Evolutionary conservation across 2,113 vertebrate species (phyloP).

Genomic region (Arothron firmamentum): DNA sequence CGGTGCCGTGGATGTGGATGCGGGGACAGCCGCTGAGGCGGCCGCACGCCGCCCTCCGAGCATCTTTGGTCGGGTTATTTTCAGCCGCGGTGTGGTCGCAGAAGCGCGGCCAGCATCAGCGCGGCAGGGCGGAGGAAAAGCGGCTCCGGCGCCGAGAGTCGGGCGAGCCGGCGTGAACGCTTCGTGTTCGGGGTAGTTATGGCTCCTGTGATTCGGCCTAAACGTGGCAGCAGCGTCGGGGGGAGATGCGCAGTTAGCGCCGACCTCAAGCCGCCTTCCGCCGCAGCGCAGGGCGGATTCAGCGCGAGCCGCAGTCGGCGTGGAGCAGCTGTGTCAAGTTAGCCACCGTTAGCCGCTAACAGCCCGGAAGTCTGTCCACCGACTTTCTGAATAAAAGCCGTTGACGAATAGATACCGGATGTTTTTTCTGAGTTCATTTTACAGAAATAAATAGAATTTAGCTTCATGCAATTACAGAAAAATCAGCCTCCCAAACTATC

Average conservation of each 20-base stretch:
- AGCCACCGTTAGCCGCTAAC: fast-evolving
- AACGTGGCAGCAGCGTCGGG: no score
- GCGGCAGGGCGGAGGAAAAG: conserved; percentile 27
- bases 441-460: no score
- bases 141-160: neutral
- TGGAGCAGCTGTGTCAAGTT: conserved; percentile 25
- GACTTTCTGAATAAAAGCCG: conserved; percentile 30
- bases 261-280: no score
- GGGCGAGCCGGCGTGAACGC: no score
- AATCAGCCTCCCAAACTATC: no score
- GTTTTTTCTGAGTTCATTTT: no score
- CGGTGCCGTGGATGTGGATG: neutral
- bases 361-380: conserved; percentile 4
- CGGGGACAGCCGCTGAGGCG: neutral
- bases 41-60: conserved; percentile 27
- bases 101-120: conserved; percentile 25
- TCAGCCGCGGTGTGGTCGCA: conserved; percentile 10
- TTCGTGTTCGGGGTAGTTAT: no score
- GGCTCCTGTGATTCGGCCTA: no score
- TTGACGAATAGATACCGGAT: no score
- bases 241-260: no score
- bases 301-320: conserved; percentile 35
- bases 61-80: conserved; percentile 19
- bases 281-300: neutral
- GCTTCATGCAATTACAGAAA: no score